Percentiles rank a stretch among this genome's conserved stretches.
Conservation (phyloP, 2,113 vertebrate species). For the Rhea pennata region DNA sequence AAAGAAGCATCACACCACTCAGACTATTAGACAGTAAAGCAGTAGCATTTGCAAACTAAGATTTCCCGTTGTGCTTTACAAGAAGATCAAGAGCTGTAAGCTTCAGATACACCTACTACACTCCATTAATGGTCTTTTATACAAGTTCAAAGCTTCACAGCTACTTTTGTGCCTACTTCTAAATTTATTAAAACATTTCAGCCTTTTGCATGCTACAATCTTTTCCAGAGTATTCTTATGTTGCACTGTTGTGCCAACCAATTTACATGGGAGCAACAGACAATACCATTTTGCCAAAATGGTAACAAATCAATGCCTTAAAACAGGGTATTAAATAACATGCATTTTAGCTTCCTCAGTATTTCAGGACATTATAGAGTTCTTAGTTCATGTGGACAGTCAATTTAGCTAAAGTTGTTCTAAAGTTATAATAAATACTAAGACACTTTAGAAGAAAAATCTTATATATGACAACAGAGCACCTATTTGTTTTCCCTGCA, state of each 20-base stretch:
- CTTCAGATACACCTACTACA: not conserved
- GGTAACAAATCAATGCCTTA: fast-evolving
- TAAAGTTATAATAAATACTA: not conserved
- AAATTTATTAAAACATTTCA: fast-evolving
- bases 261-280: fast-evolving
- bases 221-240: not conserved
- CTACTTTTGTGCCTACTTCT: not conserved
- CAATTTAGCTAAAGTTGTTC: not conserved
- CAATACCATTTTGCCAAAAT: fast-evolving
- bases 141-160: not conserved
- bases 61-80: not conserved
- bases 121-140: not conserved
- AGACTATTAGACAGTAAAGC: fast-evolving
- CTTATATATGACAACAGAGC: fast-evolving
- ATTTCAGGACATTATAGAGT: not conserved
- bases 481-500: not conserved
- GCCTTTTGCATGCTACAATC: not conserved
- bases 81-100: not conserved
- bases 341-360: fast-evolving
- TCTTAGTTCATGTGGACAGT: not conserved
- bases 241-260: fast-evolving
- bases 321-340: not conserved
- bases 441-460: not conserved
- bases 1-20: not conserved
- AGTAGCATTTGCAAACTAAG: not conserved